phyloP scores from a whole-genome alignment of 2,888 invertebrate genomes.

The Diaprepes abbreviatus region DNA sequence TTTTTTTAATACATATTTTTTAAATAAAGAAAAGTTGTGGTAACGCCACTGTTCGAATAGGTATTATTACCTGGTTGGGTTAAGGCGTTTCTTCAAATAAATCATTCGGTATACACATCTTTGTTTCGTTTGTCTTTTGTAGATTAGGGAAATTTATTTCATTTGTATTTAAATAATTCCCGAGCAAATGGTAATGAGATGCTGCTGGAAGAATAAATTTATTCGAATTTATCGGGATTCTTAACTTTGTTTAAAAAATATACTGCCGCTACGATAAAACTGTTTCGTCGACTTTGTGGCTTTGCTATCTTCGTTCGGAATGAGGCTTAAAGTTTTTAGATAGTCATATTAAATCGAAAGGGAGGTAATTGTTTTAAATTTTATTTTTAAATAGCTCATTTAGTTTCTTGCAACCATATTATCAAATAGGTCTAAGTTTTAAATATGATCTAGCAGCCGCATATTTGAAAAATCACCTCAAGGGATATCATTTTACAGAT shows the following conservation, averaged over 20 bases:
- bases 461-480: too few relatives aligned
- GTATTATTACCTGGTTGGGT: constrained; percentile 14
- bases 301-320: neutral
- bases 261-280: constrained; percentile 34
- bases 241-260: constrained; percentile 39
- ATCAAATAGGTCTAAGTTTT: too few relatives aligned
- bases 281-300: constrained; percentile 10
- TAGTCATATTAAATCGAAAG: too few relatives aligned
- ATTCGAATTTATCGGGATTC: constrained; percentile 41
- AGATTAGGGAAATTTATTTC: constrained; percentile 49
- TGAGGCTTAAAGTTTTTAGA: neutral
- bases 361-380: too few relatives aligned
- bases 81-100: constrained; percentile 28
- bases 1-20: too few relatives aligned
- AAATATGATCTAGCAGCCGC: too few relatives aligned
- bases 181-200: constrained; percentile 18
- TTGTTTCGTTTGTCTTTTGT: constrained; percentile 39
- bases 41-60: constrained; percentile 8
- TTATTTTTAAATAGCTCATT: too few relatives aligned
- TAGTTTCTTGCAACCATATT: too few relatives aligned
- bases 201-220: constrained; percentile 37
- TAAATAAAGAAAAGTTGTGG: neutral
- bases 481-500: too few relatives aligned
- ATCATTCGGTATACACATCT: constrained; percentile 35
- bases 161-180: constrained; percentile 48